phyloP scores from a whole-genome alignment of 2,888 invertebrate species.

The Drosophila peninsularis region DNA sequence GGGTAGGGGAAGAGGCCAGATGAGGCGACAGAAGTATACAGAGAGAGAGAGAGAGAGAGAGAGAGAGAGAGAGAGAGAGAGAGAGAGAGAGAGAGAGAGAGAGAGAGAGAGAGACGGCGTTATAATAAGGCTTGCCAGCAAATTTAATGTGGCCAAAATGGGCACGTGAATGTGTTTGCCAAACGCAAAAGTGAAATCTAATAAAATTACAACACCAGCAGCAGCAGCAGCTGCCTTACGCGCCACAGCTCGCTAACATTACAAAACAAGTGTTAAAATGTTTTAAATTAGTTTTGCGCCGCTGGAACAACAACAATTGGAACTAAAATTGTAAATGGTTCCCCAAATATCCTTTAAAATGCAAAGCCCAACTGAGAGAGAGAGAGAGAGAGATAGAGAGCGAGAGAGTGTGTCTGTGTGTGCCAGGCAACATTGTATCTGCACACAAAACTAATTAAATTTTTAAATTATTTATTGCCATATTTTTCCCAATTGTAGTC shows the following conservation, averaged over 20 bases:
- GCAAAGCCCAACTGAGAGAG: slow-evolving; percentile 4
- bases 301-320: slow-evolving; percentile 32
- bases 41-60: slow-evolving; percentile 6
- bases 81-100: background rate
- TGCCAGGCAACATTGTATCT: slow-evolving; percentile 26
- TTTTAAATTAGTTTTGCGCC: slow-evolving; percentile 77
- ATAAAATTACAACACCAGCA: slow-evolving; percentile 65
- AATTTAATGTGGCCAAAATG: slow-evolving; percentile 62
- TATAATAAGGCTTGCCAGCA: slow-evolving; percentile 59
- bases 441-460: slow-evolving; percentile 69
- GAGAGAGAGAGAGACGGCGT: slow-evolving; percentile 6
- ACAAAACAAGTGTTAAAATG: slow-evolving; percentile 77
- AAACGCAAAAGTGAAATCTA: slow-evolving; percentile 61
- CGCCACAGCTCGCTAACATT: slow-evolving; percentile 24
- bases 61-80: background rate
- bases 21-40: background rate
- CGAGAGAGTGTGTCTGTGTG: slow-evolving; percentile 7
- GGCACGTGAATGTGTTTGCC: slow-evolving; percentile 24
- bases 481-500: slow-evolving; percentile 35
- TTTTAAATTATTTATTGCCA: slow-evolving; percentile 64
- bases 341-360: slow-evolving; percentile 44
- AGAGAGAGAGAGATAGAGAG: background rate
- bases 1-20: background rate
- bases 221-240: slow-evolving; percentile 11
- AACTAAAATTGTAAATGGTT: slow-evolving; percentile 53